A percentile compares a stretch with the other conserved stretches of the same genome.
Evolutionary conservation across 2,888 invertebrate genomes (phyloP).

Genomic region (Cryptocephalus moraei): DNA sequence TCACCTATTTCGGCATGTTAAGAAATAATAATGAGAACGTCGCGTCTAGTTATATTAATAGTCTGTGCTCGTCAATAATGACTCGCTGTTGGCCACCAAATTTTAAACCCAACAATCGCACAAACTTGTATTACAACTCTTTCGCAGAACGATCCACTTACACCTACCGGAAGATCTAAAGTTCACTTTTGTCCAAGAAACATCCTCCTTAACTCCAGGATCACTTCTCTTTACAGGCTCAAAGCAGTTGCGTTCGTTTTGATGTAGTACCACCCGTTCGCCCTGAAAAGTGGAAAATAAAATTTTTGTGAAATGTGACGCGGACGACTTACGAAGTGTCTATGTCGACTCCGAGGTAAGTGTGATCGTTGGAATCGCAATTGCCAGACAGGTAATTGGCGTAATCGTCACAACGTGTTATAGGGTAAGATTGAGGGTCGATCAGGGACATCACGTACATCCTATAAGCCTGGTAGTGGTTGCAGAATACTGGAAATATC

Average conservation of each 20-base stretch:
- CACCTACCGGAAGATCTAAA: too few relatives aligned
- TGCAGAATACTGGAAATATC: constrained; percentile 14
- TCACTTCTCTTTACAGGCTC: background rate
- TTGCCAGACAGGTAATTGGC: constrained; percentile 8
- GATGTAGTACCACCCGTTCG: background rate
- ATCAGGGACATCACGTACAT: constrained; percentile 8
- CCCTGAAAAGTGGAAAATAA: background rate
- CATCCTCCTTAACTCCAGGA: constrained; percentile 6
- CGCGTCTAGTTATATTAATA: too few relatives aligned
- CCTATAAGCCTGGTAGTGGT: constrained; percentile 14
- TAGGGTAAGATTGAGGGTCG: constrained; percentile 9
- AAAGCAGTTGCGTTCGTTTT: background rate
- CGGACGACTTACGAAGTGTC: constrained; percentile 8
- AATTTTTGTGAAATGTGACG: background rate
- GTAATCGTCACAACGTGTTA: constrained; percentile 11
- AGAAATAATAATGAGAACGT: too few relatives aligned
- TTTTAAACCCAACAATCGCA: too few relatives aligned
- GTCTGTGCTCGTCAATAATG: too few relatives aligned
- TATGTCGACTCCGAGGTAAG: constrained; percentile 13
- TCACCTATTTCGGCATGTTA: too few relatives aligned
- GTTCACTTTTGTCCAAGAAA: too few relatives aligned
- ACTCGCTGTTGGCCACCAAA: too few relatives aligned
- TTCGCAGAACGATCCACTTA: too few relatives aligned
- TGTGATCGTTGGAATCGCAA: constrained; percentile 7
- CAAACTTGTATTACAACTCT: too few relatives aligned